phyloP scores from a whole-genome alignment of 2,888 invertebrate genomes.

The Geophilus truncorum region DNA sequence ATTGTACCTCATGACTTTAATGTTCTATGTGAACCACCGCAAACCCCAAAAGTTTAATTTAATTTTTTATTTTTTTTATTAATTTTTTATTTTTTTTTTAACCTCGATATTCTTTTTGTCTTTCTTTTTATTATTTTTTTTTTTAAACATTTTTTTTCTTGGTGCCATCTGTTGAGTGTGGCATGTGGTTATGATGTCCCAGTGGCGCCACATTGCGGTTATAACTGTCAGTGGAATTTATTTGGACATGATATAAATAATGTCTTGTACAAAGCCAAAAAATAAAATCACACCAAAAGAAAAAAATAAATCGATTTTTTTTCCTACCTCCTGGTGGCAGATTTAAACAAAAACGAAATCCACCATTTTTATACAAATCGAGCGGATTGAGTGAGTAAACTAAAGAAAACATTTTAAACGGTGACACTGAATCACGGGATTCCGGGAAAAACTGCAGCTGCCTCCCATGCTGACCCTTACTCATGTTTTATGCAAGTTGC shows the following conservation, averaged over 20 bases:
- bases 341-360: too few species aligned
- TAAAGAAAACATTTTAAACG: conserved; percentile 1
- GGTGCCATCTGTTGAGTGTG: conserved; percentile 11
- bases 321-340: background rate
- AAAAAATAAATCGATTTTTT: background rate
- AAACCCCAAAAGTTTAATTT: background rate
- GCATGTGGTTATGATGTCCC: conserved; percentile 15
- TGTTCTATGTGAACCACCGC: too few species aligned
- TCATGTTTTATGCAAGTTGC: conserved; percentile 20
- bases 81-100: background rate
- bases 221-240: conserved; percentile 15
- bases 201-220: conserved; percentile 6
- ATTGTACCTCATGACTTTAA: too few species aligned
- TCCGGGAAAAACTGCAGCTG: background rate
- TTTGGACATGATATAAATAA: conserved; percentile 3
- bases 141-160: background rate
- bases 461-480: conserved; percentile 1
- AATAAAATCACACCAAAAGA: background rate
- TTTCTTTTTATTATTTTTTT: background rate
- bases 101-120: background rate
- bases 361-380: background rate
- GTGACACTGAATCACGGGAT: conserved; percentile 14
- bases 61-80: background rate
- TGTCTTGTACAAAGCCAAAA: background rate
- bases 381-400: conserved; percentile 7